Evolutionary conservation across 1,140 invertebrate genomes (phyloP).

Genomic region (Batillaria attramentaria): DNA sequence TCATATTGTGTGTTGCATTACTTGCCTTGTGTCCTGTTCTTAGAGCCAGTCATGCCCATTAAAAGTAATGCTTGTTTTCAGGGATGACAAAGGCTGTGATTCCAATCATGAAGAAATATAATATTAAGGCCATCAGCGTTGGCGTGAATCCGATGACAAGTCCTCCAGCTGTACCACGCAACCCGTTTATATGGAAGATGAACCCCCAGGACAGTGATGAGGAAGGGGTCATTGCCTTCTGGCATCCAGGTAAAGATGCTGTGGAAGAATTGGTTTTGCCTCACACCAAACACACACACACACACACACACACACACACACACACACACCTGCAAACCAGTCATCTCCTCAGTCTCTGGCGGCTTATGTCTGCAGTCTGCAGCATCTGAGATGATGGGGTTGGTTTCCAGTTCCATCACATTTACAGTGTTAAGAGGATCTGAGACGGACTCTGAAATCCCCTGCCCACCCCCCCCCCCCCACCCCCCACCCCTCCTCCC

Average conservation of each 20-base stretch:
- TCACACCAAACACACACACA: too few species aligned
- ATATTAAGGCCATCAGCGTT: slow-evolving; percentile 56
- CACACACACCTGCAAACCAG: background rate
- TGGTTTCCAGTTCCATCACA: too few species aligned
- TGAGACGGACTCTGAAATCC: too few species aligned
- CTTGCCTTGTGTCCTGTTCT: background rate
- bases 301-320: background rate
- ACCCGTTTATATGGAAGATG: slow-evolving; percentile 59
- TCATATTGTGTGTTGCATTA: too few species aligned
- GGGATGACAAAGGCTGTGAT: slow-evolving; percentile 63
- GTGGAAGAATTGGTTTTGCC: too few species aligned
- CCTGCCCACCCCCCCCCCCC: too few species aligned
- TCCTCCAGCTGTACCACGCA: slow-evolving; percentile 59
- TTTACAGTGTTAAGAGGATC: too few species aligned
- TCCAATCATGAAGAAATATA: slow-evolving; percentile 49
- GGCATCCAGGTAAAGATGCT: slow-evolving; percentile 38
- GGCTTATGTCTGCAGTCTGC: too few species aligned
- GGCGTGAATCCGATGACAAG: slow-evolving; percentile 62
- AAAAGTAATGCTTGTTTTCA: slow-evolving; percentile 37
- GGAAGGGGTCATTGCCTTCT: slow-evolving; percentile 51
- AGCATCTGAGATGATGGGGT: too few species aligned
- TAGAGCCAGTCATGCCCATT: too few species aligned
- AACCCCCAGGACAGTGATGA: slow-evolving; percentile 32
- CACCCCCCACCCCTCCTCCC: too few species aligned
- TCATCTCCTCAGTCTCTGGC: background rate